Evolutionary conservation across 2,888 invertebrate species (phyloP).

Genomic region (Cinara cedri): DNA sequence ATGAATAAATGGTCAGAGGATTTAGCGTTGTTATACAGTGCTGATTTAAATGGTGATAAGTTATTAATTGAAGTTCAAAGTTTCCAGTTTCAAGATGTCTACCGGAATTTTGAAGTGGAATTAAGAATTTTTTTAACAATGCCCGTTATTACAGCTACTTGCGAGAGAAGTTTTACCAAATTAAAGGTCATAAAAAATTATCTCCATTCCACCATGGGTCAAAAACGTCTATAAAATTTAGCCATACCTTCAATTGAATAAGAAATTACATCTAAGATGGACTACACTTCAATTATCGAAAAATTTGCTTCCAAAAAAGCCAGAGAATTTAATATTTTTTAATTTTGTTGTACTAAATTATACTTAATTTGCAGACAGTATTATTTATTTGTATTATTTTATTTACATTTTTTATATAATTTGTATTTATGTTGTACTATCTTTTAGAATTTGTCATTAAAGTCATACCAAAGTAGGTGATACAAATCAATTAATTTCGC

Average conservation of each 20-base stretch:
- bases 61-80: background rate
- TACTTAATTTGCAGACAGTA: background rate
- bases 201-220: background rate
- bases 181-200: background rate
- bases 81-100: constrained; percentile 8
- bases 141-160: background rate
- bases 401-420: background rate
- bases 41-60: background rate
- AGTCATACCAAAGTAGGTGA: too few relatives aligned
- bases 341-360: background rate
- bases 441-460: background rate
- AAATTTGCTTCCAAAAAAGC: background rate
- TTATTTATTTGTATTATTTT: background rate
- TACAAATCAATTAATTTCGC: background rate
- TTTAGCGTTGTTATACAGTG: background rate
- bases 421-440: background rate
- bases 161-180: background rate
- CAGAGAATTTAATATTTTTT: background rate
- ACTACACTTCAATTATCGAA: constrained; percentile 2
- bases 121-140: constrained; percentile 16
- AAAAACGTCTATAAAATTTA: background rate
- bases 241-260: background rate
- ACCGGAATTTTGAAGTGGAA: constrained; percentile 2
- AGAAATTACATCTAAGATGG: background rate
- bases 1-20: background rate